Evolutionary conservation across 2,113 vertebrate genomes (phyloP).

Genomic region (Tursiops truncatus): DNA sequence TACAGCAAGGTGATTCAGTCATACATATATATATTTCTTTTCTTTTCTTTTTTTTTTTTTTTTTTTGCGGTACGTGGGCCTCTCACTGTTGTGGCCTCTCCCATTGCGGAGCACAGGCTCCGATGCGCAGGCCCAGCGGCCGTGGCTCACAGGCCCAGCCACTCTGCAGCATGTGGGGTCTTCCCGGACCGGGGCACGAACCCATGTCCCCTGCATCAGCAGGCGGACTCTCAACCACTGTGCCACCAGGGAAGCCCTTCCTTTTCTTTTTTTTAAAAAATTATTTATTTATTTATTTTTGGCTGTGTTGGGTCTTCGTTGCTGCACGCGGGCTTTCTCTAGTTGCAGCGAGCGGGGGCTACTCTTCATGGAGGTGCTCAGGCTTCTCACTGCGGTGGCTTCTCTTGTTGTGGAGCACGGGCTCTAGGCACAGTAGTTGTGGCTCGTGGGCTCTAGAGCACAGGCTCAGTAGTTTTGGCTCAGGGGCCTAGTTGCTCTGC

Average conservation of each 20-base stretch:
- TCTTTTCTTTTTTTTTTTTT: too few relatives aligned
- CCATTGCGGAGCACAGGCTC: too few relatives aligned
- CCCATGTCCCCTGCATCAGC: too few relatives aligned
- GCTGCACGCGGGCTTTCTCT: neutral
- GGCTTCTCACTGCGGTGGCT: rapidly evolving
- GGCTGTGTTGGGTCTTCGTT: neutral
- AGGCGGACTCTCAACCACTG: too few relatives aligned
- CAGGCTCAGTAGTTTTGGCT: neutral
- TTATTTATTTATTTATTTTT: neutral
- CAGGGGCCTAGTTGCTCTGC: rapidly evolving
- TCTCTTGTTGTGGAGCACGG: neutral
- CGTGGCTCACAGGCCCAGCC: too few relatives aligned
- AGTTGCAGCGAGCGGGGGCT: neutral
- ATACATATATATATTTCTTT: neutral
- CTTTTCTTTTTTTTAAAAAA: neutral
- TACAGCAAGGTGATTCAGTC: neutral
- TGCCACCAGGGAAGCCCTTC: too few relatives aligned
- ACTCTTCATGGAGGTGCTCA: neutral
- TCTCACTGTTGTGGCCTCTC: too few relatives aligned
- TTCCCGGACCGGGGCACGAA: too few relatives aligned
- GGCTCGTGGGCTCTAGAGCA: too few relatives aligned
- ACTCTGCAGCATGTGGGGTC: too few relatives aligned
- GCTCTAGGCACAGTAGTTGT: neutral
- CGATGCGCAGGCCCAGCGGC: rapidly evolving
- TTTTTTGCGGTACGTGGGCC: too few relatives aligned